phyloP scores from a whole-genome alignment of 2,888 invertebrate species.

The Rosalia funebris region DNA sequence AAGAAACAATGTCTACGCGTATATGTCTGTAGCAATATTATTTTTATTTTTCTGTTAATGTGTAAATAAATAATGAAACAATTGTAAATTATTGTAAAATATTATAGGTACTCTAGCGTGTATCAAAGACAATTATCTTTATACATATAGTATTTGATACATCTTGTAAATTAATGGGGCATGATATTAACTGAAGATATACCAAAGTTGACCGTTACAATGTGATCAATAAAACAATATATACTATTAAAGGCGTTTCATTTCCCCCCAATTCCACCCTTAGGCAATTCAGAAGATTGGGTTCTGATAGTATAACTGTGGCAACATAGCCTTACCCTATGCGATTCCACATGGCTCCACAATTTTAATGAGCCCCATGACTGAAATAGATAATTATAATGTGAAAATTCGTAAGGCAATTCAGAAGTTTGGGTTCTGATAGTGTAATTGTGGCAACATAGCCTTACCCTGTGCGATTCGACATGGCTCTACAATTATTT shows the following conservation, averaged over 20 bases:
- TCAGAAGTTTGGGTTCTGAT: no score
- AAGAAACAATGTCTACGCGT: not conserved
- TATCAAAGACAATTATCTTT: slow-evolving; percentile 21
- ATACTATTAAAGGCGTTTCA: not conserved
- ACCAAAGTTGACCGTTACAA: slow-evolving; percentile 31
- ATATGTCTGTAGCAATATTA: slow-evolving; percentile 8
- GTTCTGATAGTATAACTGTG: no score
- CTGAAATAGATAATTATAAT: no score
- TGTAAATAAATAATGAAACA: slow-evolving; percentile 17
- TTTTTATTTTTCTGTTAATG: not conserved
- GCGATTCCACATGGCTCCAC: no score
- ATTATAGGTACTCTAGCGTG: slow-evolving; percentile 13
- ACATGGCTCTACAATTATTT: no score
- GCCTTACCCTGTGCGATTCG: no score
- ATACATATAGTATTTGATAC: slow-evolving; percentile 24
- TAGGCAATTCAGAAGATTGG: no score
- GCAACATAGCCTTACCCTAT: no score
- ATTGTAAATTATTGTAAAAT: slow-evolving; percentile 25
- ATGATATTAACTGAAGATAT: slow-evolving; percentile 27
- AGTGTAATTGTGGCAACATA: no score
- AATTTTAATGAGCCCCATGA: no score
- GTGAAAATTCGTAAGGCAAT: no score
- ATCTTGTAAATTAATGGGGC: slow-evolving; percentile 14
- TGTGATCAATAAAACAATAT: slow-evolving; percentile 27
- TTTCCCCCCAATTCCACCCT: no score